Conservation (phyloP, 1,140 invertebrate genomes). For the Neodiprion lecontei region DNA sequence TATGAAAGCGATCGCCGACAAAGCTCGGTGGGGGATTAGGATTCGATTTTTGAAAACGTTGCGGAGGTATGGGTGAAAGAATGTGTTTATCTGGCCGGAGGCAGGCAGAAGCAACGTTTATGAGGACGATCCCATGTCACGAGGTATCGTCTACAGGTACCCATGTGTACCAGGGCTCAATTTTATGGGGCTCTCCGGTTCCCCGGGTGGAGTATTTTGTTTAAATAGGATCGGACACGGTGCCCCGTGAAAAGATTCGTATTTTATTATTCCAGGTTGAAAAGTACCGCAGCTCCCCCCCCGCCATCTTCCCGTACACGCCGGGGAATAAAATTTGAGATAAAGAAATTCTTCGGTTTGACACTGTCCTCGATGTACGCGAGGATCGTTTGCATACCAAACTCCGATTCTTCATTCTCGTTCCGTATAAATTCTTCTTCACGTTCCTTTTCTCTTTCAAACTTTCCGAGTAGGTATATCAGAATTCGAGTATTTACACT, state of each 20-base stretch:
- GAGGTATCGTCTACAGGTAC: not conserved
- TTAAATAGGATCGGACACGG: slow-evolving; percentile 13
- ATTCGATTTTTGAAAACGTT: not conserved
- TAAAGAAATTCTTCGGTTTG: not conserved
- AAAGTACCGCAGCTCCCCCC: not conserved
- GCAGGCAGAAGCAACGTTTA: not conserved
- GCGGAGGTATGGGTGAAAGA: not conserved
- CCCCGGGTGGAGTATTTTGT: slow-evolving; percentile 2
- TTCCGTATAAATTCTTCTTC: not conserved
- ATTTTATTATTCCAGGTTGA: not conserved
- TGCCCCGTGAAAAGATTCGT: not conserved
- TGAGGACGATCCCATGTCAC: not conserved
- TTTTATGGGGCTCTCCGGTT: slow-evolving; percentile 4
- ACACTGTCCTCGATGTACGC: not conserved
- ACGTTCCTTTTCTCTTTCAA: not conserved
- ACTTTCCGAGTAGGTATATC: not conserved
- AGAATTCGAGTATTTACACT: too few species aligned
- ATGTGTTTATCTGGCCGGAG: not conserved
- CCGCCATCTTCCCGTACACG: too few species aligned
- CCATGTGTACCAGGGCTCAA: not conserved
- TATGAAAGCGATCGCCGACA: not conserved
- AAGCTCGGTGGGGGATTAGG: not conserved
- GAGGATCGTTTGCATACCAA: not conserved
- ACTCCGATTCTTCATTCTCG: not conserved
- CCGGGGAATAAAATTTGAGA: not conserved